These are phyloP conservation scores for Caenorhabditis japonica DNA, from an alignment of 2,888 invertebrate species.

Conservation along the genomic window DNA sequence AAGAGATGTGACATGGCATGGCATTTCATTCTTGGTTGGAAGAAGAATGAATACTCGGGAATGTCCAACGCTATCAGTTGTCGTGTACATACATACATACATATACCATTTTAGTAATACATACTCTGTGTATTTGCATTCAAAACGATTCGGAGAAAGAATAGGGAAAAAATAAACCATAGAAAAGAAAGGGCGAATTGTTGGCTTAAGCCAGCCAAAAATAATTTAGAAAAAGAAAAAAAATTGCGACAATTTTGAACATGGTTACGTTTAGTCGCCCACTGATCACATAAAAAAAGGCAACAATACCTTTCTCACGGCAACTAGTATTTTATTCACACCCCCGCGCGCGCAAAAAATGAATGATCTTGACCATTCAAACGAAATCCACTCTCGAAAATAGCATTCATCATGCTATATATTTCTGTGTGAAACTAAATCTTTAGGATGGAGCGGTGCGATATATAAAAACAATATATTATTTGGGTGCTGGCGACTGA, in stretches of 20 bases:
- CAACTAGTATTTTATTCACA: constrained; percentile 36
- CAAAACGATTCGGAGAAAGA: no score
- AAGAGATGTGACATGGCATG: constrained; percentile 32
- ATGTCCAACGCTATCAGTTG: constrained; percentile 2
- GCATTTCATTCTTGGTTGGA: no score
- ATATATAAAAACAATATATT: not conserved
- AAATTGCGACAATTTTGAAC: no score
- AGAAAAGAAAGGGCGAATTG: no score
- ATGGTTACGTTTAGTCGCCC: constrained; percentile 33
- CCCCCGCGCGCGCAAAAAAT: constrained; percentile 29
- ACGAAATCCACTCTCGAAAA: constrained; percentile 23
- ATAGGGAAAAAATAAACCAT: no score
- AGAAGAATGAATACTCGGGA: constrained; percentile 6
- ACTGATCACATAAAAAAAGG: constrained; percentile 11
- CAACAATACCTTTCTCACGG: constrained; percentile 18
- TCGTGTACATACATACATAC: no score
- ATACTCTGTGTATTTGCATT: no score
- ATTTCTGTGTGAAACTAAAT: constrained; percentile 5
- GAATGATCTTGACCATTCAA: constrained; percentile 42
- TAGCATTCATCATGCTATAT: constrained; percentile 24
- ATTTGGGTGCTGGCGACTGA: no score
- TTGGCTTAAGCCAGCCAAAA: no score
- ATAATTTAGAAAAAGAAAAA: no score
- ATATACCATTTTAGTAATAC: no score
- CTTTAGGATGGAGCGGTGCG: constrained; percentile 1